Evolutionary conservation across 2,888 invertebrate species (phyloP).

Genomic region (Ochropacha duplaris): DNA sequence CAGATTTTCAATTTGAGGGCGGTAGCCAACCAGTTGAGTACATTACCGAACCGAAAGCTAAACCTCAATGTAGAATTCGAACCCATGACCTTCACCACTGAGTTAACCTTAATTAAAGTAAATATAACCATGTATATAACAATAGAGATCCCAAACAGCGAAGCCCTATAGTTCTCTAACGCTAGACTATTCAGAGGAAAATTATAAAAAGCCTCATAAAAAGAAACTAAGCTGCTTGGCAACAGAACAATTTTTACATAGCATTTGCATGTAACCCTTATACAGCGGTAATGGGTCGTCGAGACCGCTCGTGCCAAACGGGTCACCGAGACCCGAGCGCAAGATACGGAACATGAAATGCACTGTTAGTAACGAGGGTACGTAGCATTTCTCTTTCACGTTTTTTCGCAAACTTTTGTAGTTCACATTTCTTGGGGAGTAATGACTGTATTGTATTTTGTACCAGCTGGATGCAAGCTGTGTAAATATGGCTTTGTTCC

Average conservation of each 20-base stretch:
- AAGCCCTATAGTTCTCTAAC: no score
- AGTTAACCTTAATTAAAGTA: no score
- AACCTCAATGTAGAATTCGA: no score
- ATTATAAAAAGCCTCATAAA: background rate
- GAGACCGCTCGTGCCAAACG: background rate
- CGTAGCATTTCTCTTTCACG: background rate
- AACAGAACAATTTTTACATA: background rate
- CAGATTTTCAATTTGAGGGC: no score
- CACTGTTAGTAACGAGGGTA: background rate
- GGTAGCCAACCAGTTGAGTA: no score
- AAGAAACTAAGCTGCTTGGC: background rate
- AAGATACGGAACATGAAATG: background rate
- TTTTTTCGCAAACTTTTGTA: background rate
- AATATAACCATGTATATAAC: no score
- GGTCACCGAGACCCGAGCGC: background rate
- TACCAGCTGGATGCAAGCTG: no score
- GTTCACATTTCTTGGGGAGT: background rate
- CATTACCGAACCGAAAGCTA: no score
- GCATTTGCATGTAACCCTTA: background rate
- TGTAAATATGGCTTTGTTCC: no score
- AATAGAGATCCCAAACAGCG: no score
- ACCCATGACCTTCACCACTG: no score
- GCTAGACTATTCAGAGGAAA: background rate
- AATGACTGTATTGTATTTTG: background rate
- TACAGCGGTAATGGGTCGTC: background rate